Evolutionary conservation across 1,140 invertebrate genomes (phyloP), one percentile per base, ranked within the genome.

Genomic region (Luehdorfia chinensis): DNA sequence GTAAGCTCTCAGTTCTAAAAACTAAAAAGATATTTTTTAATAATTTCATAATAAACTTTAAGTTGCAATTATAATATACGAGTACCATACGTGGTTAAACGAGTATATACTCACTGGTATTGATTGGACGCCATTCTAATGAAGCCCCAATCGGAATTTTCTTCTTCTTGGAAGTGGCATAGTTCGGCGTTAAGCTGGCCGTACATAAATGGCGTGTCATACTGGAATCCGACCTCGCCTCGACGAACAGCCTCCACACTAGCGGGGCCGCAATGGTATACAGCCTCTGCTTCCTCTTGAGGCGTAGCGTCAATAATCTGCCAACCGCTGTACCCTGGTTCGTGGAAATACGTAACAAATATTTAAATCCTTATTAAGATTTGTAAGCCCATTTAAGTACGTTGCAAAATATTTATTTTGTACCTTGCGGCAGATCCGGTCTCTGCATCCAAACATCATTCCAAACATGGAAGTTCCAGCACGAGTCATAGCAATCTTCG

Each of bases 401-500:
- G 9, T 6, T 18, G 7, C 25, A 2, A 16, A 28, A 16, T 9
- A n/a, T 4, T 3, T 21, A 21, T 21, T 39, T 44, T 32, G 32
- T 51, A 87, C 86, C 87, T 78, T 88, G 80, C 6, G 93, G 93
- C 13, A 95, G 80, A 75, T 95, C 94, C 4, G 92, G 91, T 45
- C 94, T 73, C 19, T 89, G 87, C 90, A 95, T 94, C 94, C 94
- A 95, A 33, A 93, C 92, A 50, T 95, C 94, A 66, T 94, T 94
- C 94, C 94, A 95, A 0, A 93, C 92, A 71, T 95, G 94, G 87
- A 94, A 96, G 80, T 95, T 95, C 94, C 92, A 92, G 59, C 89
- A 90, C 4, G 88, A 90, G 63, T 91, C 90, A 47, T 84, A 88
- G 46, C 87, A 90, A 54, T 89, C 88, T 49, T 90, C 89, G 59